These are phyloP conservation scores for Eurytemora carolleeae DNA, from an alignment of 1,140 invertebrate species.

Conservation along the genomic window DNA sequence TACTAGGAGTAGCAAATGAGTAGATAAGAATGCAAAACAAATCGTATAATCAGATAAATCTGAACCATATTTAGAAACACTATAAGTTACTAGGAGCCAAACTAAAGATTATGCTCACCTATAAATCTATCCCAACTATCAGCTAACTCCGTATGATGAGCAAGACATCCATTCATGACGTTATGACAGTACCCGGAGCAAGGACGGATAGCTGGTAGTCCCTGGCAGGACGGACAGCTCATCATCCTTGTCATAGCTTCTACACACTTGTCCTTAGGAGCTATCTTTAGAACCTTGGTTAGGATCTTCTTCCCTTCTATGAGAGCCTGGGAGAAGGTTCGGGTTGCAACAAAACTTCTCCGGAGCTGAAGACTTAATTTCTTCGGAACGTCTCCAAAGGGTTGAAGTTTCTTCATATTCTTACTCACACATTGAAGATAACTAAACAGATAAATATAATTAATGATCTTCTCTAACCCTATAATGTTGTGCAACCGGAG, in stretches of 20 bases:
- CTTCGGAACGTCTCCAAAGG: slow-evolving; percentile 78
- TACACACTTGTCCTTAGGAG: slow-evolving; percentile 44
- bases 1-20: background rate
- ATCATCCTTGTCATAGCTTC: slow-evolving; percentile 59
- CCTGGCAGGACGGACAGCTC: slow-evolving; percentile 62
- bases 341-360: slow-evolving; percentile 75
- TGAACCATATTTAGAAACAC: background rate
- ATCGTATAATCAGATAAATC: background rate
- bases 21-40: background rate
- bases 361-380: slow-evolving; percentile 71
- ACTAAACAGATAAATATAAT: slow-evolving; percentile 25
- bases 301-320: slow-evolving; percentile 59
- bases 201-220: slow-evolving; percentile 42
- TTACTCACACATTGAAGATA: slow-evolving; percentile 66
- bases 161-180: slow-evolving; percentile 70
- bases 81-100: background rate
- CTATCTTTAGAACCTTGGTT: slow-evolving; percentile 39
- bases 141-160: slow-evolving; percentile 58
- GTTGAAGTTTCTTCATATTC: slow-evolving; percentile 74
- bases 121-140: slow-evolving; percentile 77
- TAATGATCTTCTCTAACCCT: too few relatives aligned
- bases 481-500: too few relatives aligned
- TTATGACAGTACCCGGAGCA: slow-evolving; percentile 73
- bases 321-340: slow-evolving; percentile 75
- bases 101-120: slow-evolving; percentile 36